These are phyloP conservation scores for Laticauda laticaudata DNA, from an alignment of 2,113 vertebrate species.

Conservation along the genomic window DNA sequence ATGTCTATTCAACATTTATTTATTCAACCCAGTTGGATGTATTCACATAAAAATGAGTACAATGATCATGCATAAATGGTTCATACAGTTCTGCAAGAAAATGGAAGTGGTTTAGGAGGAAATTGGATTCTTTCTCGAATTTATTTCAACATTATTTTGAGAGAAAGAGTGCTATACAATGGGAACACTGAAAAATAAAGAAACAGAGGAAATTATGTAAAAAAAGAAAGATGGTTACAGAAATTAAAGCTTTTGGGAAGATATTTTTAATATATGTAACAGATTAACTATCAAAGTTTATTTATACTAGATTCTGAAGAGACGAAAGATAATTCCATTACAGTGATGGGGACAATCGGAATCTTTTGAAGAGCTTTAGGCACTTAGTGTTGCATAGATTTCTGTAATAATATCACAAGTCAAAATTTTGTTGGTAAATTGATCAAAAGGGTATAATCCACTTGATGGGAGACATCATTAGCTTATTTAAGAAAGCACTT, in stretches of 20 bases:
- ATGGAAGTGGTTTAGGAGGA: background rate
- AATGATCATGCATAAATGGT: background rate
- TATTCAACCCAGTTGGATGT: background rate
- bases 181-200: background rate
- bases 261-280: background rate
- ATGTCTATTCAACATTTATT: background rate
- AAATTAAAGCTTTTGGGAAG: background rate
- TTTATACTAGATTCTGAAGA: background rate
- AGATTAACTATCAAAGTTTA: background rate
- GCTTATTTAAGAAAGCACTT: background rate
- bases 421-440: background rate
- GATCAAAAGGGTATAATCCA: background rate
- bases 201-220: slow-evolving; percentile 10
- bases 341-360: background rate
- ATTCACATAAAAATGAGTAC: background rate
- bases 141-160: slow-evolving; percentile 3
- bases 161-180: background rate
- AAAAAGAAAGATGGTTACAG: background rate
- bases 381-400: background rate
- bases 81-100: background rate
- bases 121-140: background rate
- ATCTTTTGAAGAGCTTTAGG: background rate
- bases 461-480: background rate
- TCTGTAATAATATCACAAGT: background rate
- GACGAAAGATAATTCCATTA: background rate